A percentile compares a stretch with the other conserved stretches of the same genome.
phyloP scores from a whole-genome alignment of 2,113 vertebrate species.

The Mixornis gularis region DNA sequence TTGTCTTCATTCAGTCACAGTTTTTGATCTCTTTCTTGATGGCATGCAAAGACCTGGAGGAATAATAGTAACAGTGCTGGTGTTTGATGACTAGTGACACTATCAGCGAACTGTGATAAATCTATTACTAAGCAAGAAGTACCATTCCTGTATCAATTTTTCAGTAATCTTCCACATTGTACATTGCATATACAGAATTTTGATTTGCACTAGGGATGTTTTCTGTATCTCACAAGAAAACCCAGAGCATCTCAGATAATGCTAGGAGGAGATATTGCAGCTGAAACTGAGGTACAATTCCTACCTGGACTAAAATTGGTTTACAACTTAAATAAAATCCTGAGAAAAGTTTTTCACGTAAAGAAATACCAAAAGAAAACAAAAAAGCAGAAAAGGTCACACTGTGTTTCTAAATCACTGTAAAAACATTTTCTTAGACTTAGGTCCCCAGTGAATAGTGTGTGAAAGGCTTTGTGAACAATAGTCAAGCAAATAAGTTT shows the following conservation, averaged over 20 bases:
- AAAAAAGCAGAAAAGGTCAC: background rate
- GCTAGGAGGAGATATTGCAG: background rate
- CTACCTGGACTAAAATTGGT: background rate
- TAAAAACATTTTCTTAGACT: background rate
- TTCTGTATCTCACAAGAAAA: background rate
- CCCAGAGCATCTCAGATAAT: background rate
- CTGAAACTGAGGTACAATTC: background rate
- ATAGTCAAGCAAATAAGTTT: background rate
- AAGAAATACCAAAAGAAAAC: background rate
- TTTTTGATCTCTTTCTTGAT: background rate
- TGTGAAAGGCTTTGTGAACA: background rate
- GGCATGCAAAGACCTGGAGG: background rate
- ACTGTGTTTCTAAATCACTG: background rate
- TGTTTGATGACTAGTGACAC: background rate
- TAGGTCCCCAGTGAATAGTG: background rate
- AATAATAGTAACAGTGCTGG: background rate
- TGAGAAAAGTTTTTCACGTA: background rate
- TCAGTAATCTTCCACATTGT: background rate
- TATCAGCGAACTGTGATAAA: background rate
- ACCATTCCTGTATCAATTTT: background rate
- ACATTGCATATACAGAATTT: background rate
- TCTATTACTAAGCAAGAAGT: background rate
- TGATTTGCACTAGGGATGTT: background rate
- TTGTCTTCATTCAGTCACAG: background rate
- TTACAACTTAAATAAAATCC: background rate